These are phyloP conservation scores for Brachycybe producta DNA, from an alignment of 2,888 invertebrate genomes.

Conservation along the genomic window DNA sequence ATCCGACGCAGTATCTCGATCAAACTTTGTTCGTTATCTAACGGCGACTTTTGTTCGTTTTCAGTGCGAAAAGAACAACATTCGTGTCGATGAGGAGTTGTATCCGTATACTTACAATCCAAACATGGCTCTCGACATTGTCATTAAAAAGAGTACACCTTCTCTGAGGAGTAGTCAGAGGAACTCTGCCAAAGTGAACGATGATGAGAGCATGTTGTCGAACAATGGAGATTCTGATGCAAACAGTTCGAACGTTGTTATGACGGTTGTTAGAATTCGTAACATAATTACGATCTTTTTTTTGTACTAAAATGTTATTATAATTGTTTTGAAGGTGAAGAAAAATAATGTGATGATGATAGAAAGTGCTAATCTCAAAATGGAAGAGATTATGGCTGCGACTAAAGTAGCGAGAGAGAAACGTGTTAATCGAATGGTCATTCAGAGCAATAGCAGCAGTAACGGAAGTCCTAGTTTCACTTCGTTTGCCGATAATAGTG, in stretches of 20 bases:
- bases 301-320: too few species aligned
- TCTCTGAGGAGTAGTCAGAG: neutral
- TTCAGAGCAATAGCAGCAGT: too few species aligned
- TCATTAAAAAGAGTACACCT: slow-evolving; percentile 12
- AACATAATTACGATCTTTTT: slow-evolving; percentile 15
- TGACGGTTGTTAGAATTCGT: too few species aligned
- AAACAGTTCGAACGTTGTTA: neutral
- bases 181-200: too few species aligned
- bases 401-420: slow-evolving; percentile 20
- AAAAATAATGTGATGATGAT: slow-evolving; percentile 18
- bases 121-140: slow-evolving; percentile 28
- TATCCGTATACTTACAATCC: slow-evolving; percentile 37
- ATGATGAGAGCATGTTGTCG: too few species aligned
- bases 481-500: too few species aligned
- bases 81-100: slow-evolving; percentile 31
- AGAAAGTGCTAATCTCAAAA: slow-evolving; percentile 21
- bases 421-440: too few species aligned
- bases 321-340: too few species aligned
- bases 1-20: too few species aligned
- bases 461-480: too few species aligned
- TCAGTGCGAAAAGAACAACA: slow-evolving; percentile 29
- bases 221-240: slow-evolving; percentile 17
- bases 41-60: too few species aligned
- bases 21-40: too few species aligned
- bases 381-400: slow-evolving; percentile 21